Conservation (phyloP, 2,888 invertebrate genomes). For the Metallyticus violacea region DNA sequence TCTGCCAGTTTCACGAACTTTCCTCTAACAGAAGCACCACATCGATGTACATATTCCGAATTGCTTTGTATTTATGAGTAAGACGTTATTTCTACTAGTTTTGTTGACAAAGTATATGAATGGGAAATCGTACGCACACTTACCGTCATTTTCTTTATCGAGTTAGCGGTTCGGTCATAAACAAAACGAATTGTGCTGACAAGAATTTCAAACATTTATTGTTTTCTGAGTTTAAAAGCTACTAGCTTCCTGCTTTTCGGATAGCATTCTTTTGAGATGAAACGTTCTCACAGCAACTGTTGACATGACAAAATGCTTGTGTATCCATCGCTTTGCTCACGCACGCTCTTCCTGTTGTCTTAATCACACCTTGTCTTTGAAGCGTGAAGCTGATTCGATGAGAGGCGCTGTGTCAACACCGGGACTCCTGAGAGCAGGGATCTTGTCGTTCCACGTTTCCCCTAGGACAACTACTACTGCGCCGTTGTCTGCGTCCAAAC, state of each 20-base stretch:
- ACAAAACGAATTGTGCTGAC: no score
- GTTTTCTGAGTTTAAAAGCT: no score
- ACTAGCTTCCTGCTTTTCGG: no score
- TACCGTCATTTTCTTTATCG: neutral
- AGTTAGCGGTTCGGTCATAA: neutral
- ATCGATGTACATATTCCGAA: no score
- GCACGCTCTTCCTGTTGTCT: neutral
- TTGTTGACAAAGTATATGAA: no score
- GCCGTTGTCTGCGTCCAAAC: conserved; percentile 5
- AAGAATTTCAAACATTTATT: neutral
- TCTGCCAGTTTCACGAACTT: no score
- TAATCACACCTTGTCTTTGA: neutral
- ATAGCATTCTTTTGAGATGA: no score
- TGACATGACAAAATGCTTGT: neutral
- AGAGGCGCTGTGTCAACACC: conserved; percentile 23
- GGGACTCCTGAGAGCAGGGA: neutral
- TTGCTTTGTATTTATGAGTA: no score
- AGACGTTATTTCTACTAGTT: no score
- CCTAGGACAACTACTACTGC: conserved; percentile 9
- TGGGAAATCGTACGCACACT: neutral
- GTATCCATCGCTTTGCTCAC: neutral
- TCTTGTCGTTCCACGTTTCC: conserved; percentile 10
- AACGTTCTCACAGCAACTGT: neutral
- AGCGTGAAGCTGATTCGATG: neutral
- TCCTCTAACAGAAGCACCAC: no score